Evolutionary conservation across 1,140 invertebrate genomes (phyloP).

Genomic region (Drosophila trapezifrons): DNA sequence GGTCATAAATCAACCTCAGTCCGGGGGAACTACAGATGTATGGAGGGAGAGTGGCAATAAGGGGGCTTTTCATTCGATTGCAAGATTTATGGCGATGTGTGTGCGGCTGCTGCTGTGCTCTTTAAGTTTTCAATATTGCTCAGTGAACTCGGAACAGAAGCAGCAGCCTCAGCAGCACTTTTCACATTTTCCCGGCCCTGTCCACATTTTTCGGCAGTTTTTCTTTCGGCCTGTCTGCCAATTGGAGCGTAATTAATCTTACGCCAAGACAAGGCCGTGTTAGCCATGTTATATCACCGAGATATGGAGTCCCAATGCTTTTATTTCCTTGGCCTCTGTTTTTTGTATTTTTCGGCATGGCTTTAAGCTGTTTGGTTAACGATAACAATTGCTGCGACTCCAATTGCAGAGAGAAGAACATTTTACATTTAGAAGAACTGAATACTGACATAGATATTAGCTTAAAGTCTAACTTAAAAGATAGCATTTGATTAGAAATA

Average conservation of each 20-base stretch:
- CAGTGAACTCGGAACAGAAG: conserved; percentile 43
- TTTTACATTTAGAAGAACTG: too few species aligned
- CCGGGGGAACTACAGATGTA: conserved; percentile 23
- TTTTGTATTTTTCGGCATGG: neutral
- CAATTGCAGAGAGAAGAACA: neutral
- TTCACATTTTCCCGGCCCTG: conserved; percentile 31
- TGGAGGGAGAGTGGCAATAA: neutral
- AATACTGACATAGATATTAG: too few species aligned
- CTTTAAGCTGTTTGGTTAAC: conserved; percentile 31
- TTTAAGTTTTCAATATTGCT: conserved; percentile 65
- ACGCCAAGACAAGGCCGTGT: conserved; percentile 53
- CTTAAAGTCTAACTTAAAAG: too few species aligned
- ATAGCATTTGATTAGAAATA: too few species aligned
- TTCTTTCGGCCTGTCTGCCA: conserved; percentile 56
- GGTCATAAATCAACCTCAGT: conserved; percentile 65
- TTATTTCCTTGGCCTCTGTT: neutral
- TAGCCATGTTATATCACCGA: conserved; percentile 63
- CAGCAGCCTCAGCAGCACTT: conserved; percentile 29
- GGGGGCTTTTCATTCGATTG: conserved; percentile 41
- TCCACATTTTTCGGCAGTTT: conserved; percentile 45
- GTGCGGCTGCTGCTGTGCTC: conserved; percentile 6
- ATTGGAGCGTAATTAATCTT: conserved; percentile 80
- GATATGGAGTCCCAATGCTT: conserved; percentile 42
- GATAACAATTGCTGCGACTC: conserved; percentile 37
- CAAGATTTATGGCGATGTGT: conserved; percentile 64